Evolutionary conservation across 2,113 vertebrate genomes (phyloP).

Genomic region (Dissostichus mawsoni): DNA sequence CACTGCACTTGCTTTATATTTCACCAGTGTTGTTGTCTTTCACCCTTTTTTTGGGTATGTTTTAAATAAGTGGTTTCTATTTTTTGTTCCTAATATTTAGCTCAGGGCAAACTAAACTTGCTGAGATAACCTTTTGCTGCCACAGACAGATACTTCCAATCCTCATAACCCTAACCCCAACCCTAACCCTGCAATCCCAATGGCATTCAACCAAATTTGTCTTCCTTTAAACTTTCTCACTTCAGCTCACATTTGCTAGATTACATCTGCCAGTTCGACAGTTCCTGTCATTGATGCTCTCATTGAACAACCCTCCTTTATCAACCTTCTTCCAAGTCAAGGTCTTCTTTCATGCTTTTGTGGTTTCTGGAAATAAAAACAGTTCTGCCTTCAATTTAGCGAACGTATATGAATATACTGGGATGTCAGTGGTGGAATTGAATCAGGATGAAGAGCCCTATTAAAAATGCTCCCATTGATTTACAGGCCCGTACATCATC

Average conservation of each 20-base stretch:
- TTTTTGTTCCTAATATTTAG: neutral
- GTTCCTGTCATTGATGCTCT: constrained; percentile 34
- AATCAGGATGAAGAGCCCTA: constrained; percentile 6
- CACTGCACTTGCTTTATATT: neutral
- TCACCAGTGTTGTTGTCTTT: neutral
- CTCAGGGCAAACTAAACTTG: neutral
- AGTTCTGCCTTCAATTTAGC: constrained; percentile 10
- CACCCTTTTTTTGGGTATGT: too few species aligned
- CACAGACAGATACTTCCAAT: constrained; percentile 20
- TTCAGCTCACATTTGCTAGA: constrained; percentile 20
- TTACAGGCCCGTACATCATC: constrained; percentile 25
- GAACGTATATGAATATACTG: constrained; percentile 10
- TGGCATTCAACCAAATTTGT: constrained; percentile 33
- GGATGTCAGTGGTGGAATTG: constrained; percentile 17
- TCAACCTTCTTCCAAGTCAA: constrained; percentile 36
- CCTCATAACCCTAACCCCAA: constrained; percentile 1
- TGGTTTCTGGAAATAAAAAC: constrained; percentile 2
- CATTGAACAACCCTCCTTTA: constrained; percentile 27
- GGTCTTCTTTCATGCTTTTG: constrained; percentile 34
- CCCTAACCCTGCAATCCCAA: neutral
- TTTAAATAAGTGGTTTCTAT: neutral
- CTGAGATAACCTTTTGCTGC: neutral
- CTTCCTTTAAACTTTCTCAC: constrained; percentile 33
- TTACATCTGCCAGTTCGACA: constrained; percentile 48
- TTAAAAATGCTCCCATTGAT: constrained; percentile 26